A percentile compares a stretch with the other conserved stretches of the same genome.
These are phyloP conservation scores for Xiphias gladius DNA, from an alignment of 2,113 vertebrate genomes.

Conservation along the genomic window DNA sequence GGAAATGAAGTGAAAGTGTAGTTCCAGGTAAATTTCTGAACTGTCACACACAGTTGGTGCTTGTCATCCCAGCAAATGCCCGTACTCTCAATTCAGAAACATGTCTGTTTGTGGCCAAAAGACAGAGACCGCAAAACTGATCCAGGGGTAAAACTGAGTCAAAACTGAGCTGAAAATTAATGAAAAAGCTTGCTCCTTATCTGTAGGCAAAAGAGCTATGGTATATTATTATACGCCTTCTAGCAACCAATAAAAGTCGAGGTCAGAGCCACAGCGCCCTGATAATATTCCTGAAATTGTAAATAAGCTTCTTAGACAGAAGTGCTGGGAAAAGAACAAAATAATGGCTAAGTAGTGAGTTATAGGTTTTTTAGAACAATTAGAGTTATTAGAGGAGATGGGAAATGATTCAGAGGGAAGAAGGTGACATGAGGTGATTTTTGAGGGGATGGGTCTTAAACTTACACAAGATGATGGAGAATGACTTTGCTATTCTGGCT, in stretches of 20 bases:
- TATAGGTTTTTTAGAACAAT: slow-evolving; percentile 24
- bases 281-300: slow-evolving; percentile 24
- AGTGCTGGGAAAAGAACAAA: slow-evolving; percentile 1
- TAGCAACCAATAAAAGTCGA: slow-evolving; percentile 24
- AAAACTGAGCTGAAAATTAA: neutral
- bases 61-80: neutral
- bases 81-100: neutral
- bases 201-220: slow-evolving; percentile 2
- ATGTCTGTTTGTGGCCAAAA: neutral
- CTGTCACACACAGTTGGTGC: neutral
- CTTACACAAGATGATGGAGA: neutral
- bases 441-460: slow-evolving; percentile 9
- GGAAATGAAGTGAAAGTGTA: neutral
- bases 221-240: slow-evolving; percentile 9
- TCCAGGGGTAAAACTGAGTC: neutral
- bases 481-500: neutral
- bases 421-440: slow-evolving; percentile 12
- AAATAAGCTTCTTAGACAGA: slow-evolving; percentile 21
- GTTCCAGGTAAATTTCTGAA: neutral
- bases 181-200: neutral
- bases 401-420: slow-evolving; percentile 33
- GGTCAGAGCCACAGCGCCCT: slow-evolving; percentile 8
- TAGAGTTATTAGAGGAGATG: slow-evolving; percentile 15
- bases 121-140: neutral
- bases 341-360: slow-evolving; percentile 10